Evolutionary conservation across 2,797 vertebrate species (phyloP), one percentile per base, ranked within the genome.

Genomic region (Philypnodon macrostomus): DNA sequence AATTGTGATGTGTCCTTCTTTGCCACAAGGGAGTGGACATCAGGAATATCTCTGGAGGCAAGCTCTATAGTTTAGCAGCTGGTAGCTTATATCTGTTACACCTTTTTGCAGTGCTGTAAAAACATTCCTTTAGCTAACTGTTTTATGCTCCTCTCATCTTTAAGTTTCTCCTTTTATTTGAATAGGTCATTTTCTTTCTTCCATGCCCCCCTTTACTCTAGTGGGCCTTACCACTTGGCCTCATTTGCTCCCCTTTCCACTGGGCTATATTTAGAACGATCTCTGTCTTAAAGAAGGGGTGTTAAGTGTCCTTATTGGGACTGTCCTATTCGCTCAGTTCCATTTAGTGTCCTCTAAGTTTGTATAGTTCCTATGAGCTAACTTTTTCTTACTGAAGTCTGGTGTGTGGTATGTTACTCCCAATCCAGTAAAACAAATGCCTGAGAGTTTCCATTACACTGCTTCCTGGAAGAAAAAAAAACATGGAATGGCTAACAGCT

Each of bases 401-500:
- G n/a, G 1, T 15, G 16, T 16, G 33, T 15, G 23, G 58, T 57
- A 44, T 31, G 11, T 59, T 44, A 27, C 45, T 55, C 37, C 19
- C 35, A 53, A 38, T 63, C 56, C 55, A 52, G 46, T 59, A 56
- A 58, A 67, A 70, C 65, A 77, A 77, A 61, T 68, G 71, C 56
- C 67, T 66, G 57, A 75, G 72, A 81, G 81, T 79, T 88, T 88
- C 87, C 87, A 82, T 75, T 84, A 61, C 73, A 49, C 16, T 1
- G 82, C 85, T 85, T 54, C 80, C 79, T 26, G 13, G 78, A 74
- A 15, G 26, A 12, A 7, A 5, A 7, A 7, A 23, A 23, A 27
- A 41, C 58, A 44, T 61, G 52, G 54, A 87, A 88, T 86, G 38
- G 80, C 57, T 83, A 85, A 71, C 87, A 88, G 78, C 81, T 87